A percentile compares a stretch with the other conserved stretches of the same genome.
These are phyloP conservation scores for Dryobotodes eremita DNA, from an alignment of 2,888 invertebrate species.

Conservation along the genomic window DNA sequence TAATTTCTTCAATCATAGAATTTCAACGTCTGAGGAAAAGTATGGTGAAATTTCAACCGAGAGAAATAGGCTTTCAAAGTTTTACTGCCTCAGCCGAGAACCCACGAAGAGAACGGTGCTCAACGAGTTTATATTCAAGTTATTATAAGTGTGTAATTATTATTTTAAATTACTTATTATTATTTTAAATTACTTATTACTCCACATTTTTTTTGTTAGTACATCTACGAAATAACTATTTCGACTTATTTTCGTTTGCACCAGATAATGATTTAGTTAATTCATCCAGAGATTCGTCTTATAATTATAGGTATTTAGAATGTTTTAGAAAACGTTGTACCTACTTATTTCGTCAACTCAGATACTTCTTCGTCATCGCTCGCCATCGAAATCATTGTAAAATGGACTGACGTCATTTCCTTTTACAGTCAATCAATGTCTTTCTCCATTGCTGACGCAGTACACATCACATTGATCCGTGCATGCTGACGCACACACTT, in stretches of 20 bases:
- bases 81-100: conserved; percentile 24
- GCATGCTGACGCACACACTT: too few relatives aligned
- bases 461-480: too few relatives aligned
- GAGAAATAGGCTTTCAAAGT: conserved; percentile 40
- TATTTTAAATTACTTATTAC: conserved; percentile 8
- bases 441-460: neutral
- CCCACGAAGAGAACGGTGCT: neutral
- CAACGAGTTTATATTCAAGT: conserved; percentile 18
- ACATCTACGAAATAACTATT: neutral
- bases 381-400: neutral
- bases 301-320: neutral
- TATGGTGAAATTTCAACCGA: conserved; percentile 8
- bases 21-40: conserved; percentile 9
- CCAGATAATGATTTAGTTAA: neutral
- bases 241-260: neutral
- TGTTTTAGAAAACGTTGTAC: neutral
- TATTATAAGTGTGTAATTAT: conserved; percentile 1
- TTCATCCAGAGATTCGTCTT: neutral
- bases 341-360: neutral
- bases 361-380: neutral
- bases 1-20: conserved; percentile 20
- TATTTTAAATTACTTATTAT: conserved; percentile 8
- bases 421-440: conserved; percentile 4
- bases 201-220: neutral
- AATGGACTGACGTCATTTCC: neutral